Evolutionary conservation across 2,888 invertebrate species (phyloP).

Genomic region (Epistrophella euchroma): DNA sequence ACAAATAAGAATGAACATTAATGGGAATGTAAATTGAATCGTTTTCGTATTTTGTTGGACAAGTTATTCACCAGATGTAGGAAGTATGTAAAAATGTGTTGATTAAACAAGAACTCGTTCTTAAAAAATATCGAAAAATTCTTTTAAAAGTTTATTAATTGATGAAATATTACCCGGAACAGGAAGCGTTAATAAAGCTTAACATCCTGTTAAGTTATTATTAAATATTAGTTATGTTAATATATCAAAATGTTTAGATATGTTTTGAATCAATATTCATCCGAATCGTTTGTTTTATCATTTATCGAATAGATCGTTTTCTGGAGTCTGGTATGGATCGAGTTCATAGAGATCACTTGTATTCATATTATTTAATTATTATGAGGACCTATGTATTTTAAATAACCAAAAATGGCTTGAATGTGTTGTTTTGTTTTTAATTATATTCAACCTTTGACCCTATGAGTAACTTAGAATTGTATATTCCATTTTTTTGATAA

Average conservation of each 20-base stretch:
- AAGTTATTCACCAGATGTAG: neutral
- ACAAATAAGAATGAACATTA: too few relatives aligned
- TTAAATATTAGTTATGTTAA: neutral
- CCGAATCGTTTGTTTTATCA: too few relatives aligned
- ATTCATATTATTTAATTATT: too few relatives aligned
- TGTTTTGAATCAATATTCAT: neutral
- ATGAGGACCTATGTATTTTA: too few relatives aligned
- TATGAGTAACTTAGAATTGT: too few relatives aligned
- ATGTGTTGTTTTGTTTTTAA: too few relatives aligned
- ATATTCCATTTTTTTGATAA: too few relatives aligned
- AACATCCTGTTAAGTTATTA: constrained; percentile 1
- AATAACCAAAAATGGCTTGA: too few relatives aligned
- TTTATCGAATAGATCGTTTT: too few relatives aligned
- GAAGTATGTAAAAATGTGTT: constrained; percentile 11
- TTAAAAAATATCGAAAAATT: constrained; percentile 7
- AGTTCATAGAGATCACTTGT: too few relatives aligned
- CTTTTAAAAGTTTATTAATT: neutral
- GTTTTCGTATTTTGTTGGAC: neutral
- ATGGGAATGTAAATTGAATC: constrained; percentile 5
- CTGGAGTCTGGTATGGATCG: too few relatives aligned
- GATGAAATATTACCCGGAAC: constrained; percentile 1
- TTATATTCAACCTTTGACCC: too few relatives aligned
- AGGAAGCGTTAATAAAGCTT: neutral
- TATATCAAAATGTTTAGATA: neutral
- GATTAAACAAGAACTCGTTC: constrained; percentile 4